phyloP scores from a whole-genome alignment of 1,140 invertebrate genomes.

The Acarapis woodi region DNA sequence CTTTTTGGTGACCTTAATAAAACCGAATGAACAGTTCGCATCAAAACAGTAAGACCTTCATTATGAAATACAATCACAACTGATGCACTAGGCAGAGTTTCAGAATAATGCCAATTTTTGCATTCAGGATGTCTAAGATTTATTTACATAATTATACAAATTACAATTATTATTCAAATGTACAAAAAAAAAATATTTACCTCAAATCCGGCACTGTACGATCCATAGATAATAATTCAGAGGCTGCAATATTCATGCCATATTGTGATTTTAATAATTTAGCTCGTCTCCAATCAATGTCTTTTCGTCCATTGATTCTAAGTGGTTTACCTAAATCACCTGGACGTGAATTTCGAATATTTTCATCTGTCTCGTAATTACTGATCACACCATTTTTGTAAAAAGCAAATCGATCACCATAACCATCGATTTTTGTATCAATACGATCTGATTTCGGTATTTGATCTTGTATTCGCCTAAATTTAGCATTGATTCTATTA shows the following conservation, averaged over 20 bases:
- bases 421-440: not conserved
- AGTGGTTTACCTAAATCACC: conserved; percentile 8
- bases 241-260: conserved; percentile 88
- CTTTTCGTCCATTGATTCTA: conserved; percentile 1
- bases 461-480: no score
- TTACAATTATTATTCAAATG: not conserved
- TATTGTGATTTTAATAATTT: conserved; percentile 49
- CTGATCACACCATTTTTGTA: not conserved
- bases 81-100: conserved; percentile 54
- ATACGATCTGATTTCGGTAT: not conserved
- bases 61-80: conserved; percentile 98
- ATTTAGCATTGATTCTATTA: no score
- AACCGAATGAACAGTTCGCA: conserved; percentile 87
- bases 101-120: conserved; percentile 83
- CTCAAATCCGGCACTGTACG: conserved; percentile 60
- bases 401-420: not conserved
- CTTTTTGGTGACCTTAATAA: conserved; percentile 66
- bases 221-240: conserved; percentile 62
- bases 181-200: conserved; percentile 33
- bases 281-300: conserved; percentile 34
- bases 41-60: conserved; percentile 76
- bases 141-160: not conserved
- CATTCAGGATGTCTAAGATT: conserved; percentile 27
- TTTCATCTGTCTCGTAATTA: not conserved
- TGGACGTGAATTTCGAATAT: not conserved